Base-by-base conservation (phyloP, 2,113 vertebrate genomes). In the Oenanthe melanoleuca region DNA sequence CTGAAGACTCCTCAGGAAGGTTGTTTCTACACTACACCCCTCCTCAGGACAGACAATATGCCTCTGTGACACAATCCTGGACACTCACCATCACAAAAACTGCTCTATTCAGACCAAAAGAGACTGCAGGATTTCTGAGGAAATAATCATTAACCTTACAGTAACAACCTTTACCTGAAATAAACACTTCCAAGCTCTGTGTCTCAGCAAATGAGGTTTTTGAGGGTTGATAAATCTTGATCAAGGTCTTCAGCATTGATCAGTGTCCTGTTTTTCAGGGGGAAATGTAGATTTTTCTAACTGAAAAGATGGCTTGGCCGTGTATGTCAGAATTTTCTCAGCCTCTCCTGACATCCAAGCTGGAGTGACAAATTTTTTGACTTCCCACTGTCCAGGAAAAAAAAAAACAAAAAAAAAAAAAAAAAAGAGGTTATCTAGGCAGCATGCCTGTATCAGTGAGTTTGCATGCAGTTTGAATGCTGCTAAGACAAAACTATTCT, bases 41-140 rank as follows among this genome's bases (percentile, higher is more conserved):
- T 45, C 45, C 42, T 79, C 22, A 72, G 37, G 34, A 10, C 17
- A 90, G 28, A 11, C 4, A 78, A 2, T 12, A 3, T 34, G 5
- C 8, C 44, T 4, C 0, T 38, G 22, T 38, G 24, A n/a, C n/a
- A 16, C 17, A 14, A 3, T 21, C 42, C 34, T 1, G 18, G 19
- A 56, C 45, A 19, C 4, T 40, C 4, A 29, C 11, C 69, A 14
- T 29, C 16, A 34, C 1, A 0, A 55, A 16, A 33, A 44, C 6
- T 20, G 4, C 50, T 40, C 14, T 65, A 8, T 56, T 85, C 33
- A 75, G n/a, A 52, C 6, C 20, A 29, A 70, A 88, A 82, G 80
- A 59, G 7, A 50, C n/a, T 26, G 7, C 8, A 74, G 44, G 8
- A 10, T 28, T 87, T 84, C 15, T 77, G 11, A 75, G 60, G n/a